Evolutionary conservation across 2,113 vertebrate genomes (phyloP), one percentile per base, ranked within the genome.

Genomic region (Corydoras maculifer): DNA sequence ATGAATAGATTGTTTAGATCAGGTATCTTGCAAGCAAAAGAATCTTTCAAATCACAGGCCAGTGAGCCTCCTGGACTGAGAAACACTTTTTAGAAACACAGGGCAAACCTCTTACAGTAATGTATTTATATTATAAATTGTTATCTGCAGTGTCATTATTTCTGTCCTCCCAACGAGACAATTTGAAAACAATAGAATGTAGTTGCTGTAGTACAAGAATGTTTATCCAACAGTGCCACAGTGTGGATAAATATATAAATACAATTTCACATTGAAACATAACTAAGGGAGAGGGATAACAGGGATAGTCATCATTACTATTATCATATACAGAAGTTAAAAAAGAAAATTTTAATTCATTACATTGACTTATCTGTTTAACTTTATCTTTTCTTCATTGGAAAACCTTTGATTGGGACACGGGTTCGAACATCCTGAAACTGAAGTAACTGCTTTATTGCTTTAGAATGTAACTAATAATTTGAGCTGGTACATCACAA

Each of bases 141-240:
- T 43, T 43, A 43, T 43, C 35, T 69, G 15, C 58, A 50, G 9
- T 31, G 15, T 51, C 14, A 60, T 60, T 60, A 70, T 1, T 10
- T 54, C 35, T 43, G 35, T 43, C 7, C 4, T 43, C 7, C 2
- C 35, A 43, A 43, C 35, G 35, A 43, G 35, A 8, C 35, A 43
- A 43, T 2, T 43, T 5, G 4, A 8, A 43, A 43, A 43, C 35
- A 43, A 43, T 43, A 43, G 35, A 43, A 43, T 43, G 35, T 43
- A 25, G 73, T 79, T 72, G 73, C 51, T 80, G 65, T 83, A 70
- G 49, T 48, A n/a, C 15, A 85, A 79, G 6, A 55, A 57, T 57
- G 74, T 65, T 84, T 73, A 80, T 81, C 70, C 83, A 86, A 88
- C 74, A 88, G 81, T 86, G 87, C 77, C 87, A 81, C 84, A 84